A percentile compares a stretch with the other conserved stretches of the same genome.
These are phyloP conservation scores for Limnephilus auricula DNA, from an alignment of 2,888 invertebrate species.

Conservation along the genomic window DNA sequence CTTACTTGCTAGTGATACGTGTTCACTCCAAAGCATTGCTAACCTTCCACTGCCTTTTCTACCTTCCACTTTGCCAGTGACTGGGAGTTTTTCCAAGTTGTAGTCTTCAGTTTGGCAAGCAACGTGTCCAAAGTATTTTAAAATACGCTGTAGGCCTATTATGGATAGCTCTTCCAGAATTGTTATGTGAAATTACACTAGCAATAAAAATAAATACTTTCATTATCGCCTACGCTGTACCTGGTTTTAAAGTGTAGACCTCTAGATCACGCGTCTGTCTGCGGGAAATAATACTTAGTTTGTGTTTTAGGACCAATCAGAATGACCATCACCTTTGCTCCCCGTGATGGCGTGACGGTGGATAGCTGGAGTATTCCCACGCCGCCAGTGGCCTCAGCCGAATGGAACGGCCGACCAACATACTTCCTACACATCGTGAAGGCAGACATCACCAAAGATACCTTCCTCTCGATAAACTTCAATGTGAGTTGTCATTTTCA, in stretches of 20 bases:
- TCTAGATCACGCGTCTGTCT: not conserved
- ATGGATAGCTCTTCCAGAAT: no score
- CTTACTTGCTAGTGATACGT: no score
- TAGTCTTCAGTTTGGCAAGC: no score
- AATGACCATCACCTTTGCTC: constrained; percentile 58
- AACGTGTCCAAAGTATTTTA: no score
- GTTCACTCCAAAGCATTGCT: no score
- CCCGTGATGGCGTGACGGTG: constrained; percentile 50
- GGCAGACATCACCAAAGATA: not conserved
- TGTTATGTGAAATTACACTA: no score
- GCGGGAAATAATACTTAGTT: not conserved
- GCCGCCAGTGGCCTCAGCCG: constrained; percentile 34
- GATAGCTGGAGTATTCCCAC: constrained; percentile 54
- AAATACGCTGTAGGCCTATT: no score
- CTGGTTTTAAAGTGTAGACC: not conserved
- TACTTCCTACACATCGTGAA: constrained; percentile 56
- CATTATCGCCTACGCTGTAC: not conserved
- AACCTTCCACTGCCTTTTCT: no score
- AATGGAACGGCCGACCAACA: constrained; percentile 56
- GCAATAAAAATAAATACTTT: no score
- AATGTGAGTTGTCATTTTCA: not conserved
- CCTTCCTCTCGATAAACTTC: not conserved
- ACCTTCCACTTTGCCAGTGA: no score
- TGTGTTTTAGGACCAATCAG: constrained; percentile 54
- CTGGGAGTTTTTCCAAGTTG: no score